Base-by-base conservation (phyloP, 2,113 vertebrate genomes). In the Oceanites oceanicus region DNA sequence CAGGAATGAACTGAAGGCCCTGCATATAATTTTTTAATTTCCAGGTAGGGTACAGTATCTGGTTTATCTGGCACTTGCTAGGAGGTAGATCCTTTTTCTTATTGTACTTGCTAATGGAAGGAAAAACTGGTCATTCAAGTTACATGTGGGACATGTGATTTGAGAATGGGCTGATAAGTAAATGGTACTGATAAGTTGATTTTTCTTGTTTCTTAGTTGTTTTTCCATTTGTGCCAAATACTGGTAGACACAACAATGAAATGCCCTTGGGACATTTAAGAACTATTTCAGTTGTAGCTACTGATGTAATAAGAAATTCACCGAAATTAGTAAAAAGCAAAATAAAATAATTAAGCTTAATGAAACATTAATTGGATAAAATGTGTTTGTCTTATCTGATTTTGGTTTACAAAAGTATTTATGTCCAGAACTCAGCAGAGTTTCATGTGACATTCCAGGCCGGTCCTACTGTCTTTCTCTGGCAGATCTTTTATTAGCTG, bases 81-180 rank as follows among this genome's bases (percentile, higher is more conserved):
- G 80, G 40, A 89, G 76, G 66, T 23, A 90, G 92, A 94, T 95
- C 66, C 27, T 68, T 95, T 96, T 87, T 75, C 77, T 66, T 86
- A 66, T 45, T 15, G 66, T 53, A 73, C 45, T 85, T 95, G 67
- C 67, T 79, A 91, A 95, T 87, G 74, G 50, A 88, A 84, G 17
- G 77, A 66, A 90, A 95, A 96, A 95, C 92, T 90, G 95, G 91
- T 94, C 6, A 0, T 86, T 97, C 93, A 73, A 88, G 87, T 95
- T 94, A 76, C 74, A 30, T 22, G 53, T 52, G 67, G 67, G 63
- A 38, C 58, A 23, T 50, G 87, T 85, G 95, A 96, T 27, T 58
- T 87, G 85, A 95, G 90, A 95, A 88, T 2, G 42, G 66, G 23
- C 71, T 93, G 92, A 94, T 97, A 96, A 92, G 88, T 36, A 90